phyloP scores from a whole-genome alignment of 2,797 vertebrate species.

The Urocyon cinereoargenteus region DNA sequence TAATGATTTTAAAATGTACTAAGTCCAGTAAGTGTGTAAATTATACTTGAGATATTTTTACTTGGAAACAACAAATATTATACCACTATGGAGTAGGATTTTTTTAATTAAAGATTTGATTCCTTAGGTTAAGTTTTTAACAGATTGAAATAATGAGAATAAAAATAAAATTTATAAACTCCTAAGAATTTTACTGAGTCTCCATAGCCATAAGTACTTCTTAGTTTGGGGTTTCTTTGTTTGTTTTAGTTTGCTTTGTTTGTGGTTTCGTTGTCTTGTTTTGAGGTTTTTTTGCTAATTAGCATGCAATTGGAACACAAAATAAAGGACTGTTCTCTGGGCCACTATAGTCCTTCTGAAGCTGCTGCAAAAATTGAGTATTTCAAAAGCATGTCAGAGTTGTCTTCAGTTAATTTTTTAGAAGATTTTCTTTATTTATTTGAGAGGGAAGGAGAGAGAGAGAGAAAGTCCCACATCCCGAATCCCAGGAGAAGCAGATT shows the following conservation, averaged over 20 bases:
- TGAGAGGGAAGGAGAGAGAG: too few relatives aligned
- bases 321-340: neutral
- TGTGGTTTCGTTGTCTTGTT: neutral
- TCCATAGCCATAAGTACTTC: neutral
- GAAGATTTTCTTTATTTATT: too few relatives aligned
- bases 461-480: too few relatives aligned
- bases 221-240: neutral
- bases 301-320: neutral
- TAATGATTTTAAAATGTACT: slow-evolving; percentile 27
- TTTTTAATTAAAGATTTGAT: neutral
- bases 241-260: neutral
- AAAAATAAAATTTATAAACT: slow-evolving; percentile 22
- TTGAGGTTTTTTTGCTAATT: neutral
- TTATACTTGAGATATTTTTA: neutral
- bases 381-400: neutral
- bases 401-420: neutral
- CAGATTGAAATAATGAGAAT: neutral
- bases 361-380: neutral
- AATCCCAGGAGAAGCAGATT: too few relatives aligned
- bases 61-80: slow-evolving; percentile 17
- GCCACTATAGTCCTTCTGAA: neutral
- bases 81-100: neutral
- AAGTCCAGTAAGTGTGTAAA: neutral
- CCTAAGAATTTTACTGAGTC: slow-evolving; percentile 4
- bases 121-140: slow-evolving; percentile 43